A percentile compares a stretch with the other conserved stretches of the same genome.
Conservation (phyloP, 2,113 vertebrate genomes). For the Daubentonia madagascariensis region DNA sequence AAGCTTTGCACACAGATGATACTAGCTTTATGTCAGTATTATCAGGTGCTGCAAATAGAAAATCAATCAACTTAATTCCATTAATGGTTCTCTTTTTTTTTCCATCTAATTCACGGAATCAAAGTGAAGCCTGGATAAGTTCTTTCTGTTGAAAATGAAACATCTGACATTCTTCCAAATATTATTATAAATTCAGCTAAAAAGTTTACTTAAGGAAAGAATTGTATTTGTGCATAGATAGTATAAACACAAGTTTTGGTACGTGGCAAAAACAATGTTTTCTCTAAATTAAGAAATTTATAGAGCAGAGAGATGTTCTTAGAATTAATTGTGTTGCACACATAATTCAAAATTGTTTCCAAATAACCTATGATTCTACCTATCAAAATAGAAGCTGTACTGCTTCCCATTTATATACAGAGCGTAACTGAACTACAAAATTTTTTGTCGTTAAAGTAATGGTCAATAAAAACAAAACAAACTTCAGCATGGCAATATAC, state of each 20-base stretch:
- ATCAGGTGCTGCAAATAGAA: background rate
- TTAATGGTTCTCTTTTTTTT: background rate
- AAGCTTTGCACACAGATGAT: background rate
- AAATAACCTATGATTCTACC: too few relatives aligned
- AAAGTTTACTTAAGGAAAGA: background rate
- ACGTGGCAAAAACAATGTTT: background rate
- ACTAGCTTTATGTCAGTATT: background rate
- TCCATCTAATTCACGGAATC: background rate
- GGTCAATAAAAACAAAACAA: too few relatives aligned
- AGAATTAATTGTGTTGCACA: too few relatives aligned
- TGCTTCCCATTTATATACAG: too few relatives aligned
- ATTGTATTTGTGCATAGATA: background rate
- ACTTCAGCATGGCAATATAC: too few relatives aligned
- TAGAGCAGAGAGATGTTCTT: too few relatives aligned
- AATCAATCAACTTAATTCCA: background rate
- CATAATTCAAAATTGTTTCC: too few relatives aligned
- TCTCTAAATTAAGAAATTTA: too few relatives aligned
- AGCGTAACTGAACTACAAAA: too few relatives aligned
- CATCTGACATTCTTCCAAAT: background rate
- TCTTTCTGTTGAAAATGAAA: conserved; percentile 35
- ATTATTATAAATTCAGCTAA: conserved; percentile 23
- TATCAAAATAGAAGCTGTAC: too few relatives aligned
- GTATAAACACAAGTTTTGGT: background rate
- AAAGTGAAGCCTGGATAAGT: background rate
- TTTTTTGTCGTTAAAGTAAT: too few relatives aligned